Percentiles rank a stretch among this genome's conserved stretches.
Conservation (phyloP, 2,888 invertebrate species). For the Synergus itoensis region DNA sequence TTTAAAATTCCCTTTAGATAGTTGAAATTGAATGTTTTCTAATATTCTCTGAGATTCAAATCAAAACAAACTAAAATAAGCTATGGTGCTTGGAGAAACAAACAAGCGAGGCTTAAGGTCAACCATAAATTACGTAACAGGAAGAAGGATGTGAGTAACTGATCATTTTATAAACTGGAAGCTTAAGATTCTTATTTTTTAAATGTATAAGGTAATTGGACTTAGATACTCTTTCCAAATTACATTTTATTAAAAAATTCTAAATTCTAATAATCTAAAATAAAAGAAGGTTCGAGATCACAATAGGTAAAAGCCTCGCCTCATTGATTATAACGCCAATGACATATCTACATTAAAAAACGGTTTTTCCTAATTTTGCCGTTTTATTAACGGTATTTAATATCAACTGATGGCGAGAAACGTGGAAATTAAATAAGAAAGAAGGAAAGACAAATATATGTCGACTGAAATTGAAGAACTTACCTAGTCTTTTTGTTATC, state of each 20-base stretch:
- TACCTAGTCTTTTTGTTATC: slow-evolving; percentile 84
- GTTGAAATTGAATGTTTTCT: background rate
- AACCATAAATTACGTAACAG: slow-evolving; percentile 1
- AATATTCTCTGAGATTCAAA: background rate
- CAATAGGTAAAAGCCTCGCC: background rate
- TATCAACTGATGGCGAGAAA: background rate
- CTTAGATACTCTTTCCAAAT: background rate
- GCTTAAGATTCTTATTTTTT: background rate
- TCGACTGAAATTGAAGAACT: background rate
- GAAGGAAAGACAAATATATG: background rate
- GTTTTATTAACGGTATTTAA: background rate
- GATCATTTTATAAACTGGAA: background rate
- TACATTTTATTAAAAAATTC: background rate
- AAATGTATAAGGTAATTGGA: too few species aligned
- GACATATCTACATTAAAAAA: background rate
- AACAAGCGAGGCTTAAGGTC: background rate
- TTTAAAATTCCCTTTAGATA: background rate
- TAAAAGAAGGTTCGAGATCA: slow-evolving; percentile 49
- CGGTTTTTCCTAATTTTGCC: too few species aligned
- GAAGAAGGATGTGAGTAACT: background rate
- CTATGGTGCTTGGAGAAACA: background rate
- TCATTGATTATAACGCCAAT: background rate
- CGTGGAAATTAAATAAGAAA: background rate
- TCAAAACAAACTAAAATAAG: background rate
- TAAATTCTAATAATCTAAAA: background rate